phyloP scores from a whole-genome alignment of 2,888 invertebrate genomes.

The Pyrrhosoma nymphula region DNA sequence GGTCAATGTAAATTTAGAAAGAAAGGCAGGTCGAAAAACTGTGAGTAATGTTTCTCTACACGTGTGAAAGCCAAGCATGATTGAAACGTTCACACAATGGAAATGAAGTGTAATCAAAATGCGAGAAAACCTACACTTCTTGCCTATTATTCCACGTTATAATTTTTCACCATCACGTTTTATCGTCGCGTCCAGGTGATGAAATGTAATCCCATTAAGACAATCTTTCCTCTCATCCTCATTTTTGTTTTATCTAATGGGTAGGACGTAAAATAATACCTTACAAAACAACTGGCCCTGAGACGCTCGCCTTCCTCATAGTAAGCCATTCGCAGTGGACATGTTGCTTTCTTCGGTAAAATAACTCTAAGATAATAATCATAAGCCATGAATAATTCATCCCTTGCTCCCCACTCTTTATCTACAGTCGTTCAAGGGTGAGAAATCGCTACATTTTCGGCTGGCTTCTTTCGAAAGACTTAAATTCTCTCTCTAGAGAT shows the following conservation, averaged over 20 bases:
- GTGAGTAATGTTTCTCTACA: too few relatives aligned
- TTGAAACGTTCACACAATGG: background rate
- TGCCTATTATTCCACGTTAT: background rate
- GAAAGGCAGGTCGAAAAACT: too few relatives aligned
- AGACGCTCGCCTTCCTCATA: background rate
- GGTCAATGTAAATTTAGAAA: too few relatives aligned
- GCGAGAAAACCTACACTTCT: background rate
- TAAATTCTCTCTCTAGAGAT: background rate
- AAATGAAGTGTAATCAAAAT: background rate
- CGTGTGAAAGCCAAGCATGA: too few relatives aligned
- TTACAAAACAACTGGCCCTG: background rate
- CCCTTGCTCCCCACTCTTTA: background rate
- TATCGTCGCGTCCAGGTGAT: background rate
- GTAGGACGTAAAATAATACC: background rate
- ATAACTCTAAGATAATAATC: conserved; percentile 10
- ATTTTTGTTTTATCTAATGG: background rate
- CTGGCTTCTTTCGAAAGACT: background rate
- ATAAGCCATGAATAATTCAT: background rate
- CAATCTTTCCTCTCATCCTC: background rate
- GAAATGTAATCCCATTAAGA: background rate
- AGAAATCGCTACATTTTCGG: conserved; percentile 19
- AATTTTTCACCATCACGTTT: background rate
- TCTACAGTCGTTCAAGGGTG: background rate
- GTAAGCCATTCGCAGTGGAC: background rate
- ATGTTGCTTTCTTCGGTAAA: background rate